Base-by-base conservation (phyloP, 2,797 vertebrate species). In the Limosa lapponica region DNA sequence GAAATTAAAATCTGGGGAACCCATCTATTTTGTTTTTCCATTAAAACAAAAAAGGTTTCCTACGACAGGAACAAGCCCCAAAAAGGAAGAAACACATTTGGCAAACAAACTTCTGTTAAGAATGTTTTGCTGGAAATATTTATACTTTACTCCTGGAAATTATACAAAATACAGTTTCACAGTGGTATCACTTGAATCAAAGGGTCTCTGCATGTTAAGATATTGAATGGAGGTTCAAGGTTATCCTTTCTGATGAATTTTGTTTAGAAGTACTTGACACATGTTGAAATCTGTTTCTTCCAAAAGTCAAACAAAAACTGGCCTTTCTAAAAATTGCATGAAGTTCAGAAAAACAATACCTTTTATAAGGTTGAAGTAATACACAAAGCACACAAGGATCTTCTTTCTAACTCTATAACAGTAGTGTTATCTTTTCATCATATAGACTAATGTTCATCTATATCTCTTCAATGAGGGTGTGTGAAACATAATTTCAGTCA, bases 181-280 rank as follows among this genome's bases (percentile, higher is more conserved):
- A 88, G 62, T 91, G 36, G 13, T 88, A 91, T 95, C 62, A 73
- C 24, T 91, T 87, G 82, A 84, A 89, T 82, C 66, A 94, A 89
- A 88, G 62, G 22, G 39, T 55, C 10, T 75, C 64, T 90, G 69
- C 13, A 34, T 36, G 62, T 54, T 79, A 82, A 94, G 87, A 75
- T 86, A 95, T 58, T 89, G 66, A 90, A 95, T 67, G 16, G 32
- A 90, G 81, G 90, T 96, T 66, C 64, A 92, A 92, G 90, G 92
- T 94, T 96, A 96, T 87, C 83, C 48, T 89, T 93, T 91, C 92
- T 95, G 75, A 94, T 78, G 16, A 81, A 95, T 91, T 95, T 95
- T 95, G 82, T 93, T 96, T 97, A 91, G 75, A 95, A 95, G 24
- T 69, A 48, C 54, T 70, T 87, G 80, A 88, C 91, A 95, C 18